Evolutionary conservation across 1,140 invertebrate genomes (phyloP), one percentile per base, ranked within the genome.

Genomic region (Physella acuta): DNA sequence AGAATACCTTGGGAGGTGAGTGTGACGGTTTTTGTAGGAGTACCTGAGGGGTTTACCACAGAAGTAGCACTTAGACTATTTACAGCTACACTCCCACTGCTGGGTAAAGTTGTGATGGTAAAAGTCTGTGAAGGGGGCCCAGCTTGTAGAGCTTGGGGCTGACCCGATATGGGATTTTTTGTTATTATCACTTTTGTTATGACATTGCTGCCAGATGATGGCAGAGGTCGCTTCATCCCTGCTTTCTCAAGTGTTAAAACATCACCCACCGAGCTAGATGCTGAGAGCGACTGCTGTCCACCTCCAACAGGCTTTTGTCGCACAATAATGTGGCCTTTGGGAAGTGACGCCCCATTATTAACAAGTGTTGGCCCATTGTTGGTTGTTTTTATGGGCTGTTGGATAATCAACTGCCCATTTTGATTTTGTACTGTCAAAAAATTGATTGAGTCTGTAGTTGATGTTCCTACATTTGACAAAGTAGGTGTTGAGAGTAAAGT

Each of bases 1-100:
- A 82, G 59, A 28, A 81, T 78, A 30, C 79, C 80, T 60, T 79
- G 78, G 80, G 91, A 90, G 68, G 88, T 88, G 56, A 91, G 84
- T 14, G 89, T 91, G 55, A 91, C 89, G 17, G 90, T 83, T 87
- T 91, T 92, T 49, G 89, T 88, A 16, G 89, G 88, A 73, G 79
- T 78, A 51, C 58, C 60, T 26, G 53, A 31, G 33, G 60, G 33
- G 59, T 34, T 65, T 16, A 58, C 71, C 17, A 39, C 53, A 8
- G 44, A 44, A 0, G 44, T 36, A 14, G 8, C 37, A 49, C 33
- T 36, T n/a, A n/a, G n/a, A n/a, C n/a, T n/a, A 24, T 51, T 37
- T 24, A 37, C 60, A 26, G 61, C 44, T 0, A 36, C 60, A 2
- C 26, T 36, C n/a, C n/a, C n/a, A 52, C 61, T 65, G 51, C 59